Percentiles rank a stretch among this genome's conserved stretches.
Conservation (phyloP, 2,888 invertebrate genomes). For the Holacanthella duospinosa region DNA sequence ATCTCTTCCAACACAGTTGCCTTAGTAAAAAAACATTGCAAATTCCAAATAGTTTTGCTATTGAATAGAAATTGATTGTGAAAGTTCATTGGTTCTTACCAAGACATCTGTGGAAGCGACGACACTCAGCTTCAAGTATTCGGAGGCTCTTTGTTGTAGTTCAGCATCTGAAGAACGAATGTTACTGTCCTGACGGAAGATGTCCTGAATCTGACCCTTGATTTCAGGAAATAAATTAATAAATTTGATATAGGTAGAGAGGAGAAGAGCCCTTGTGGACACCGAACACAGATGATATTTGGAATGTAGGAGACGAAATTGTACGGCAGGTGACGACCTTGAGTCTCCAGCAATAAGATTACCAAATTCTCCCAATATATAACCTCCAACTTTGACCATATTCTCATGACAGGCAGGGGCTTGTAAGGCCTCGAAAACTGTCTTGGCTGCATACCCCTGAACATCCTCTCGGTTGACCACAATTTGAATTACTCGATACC, state of each 20-base stretch:
- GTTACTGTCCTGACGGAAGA: slow-evolving; percentile 88
- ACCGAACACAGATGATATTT: slow-evolving; percentile 61
- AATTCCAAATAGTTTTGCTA: slow-evolving; percentile 12
- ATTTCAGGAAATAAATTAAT: slow-evolving; percentile 99
- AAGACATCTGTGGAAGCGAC: slow-evolving; percentile 93
- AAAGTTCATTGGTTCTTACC: slow-evolving; percentile 41
- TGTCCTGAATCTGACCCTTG: slow-evolving; percentile 86
- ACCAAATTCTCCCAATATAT: slow-evolving; percentile 97
- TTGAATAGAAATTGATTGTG: neutral
- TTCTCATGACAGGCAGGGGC: slow-evolving; percentile 99
- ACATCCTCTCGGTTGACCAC: slow-evolving; percentile 99
- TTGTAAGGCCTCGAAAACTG: slow-evolving; percentile 97
- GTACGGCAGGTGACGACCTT: slow-evolving; percentile 90
- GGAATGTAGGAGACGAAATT: slow-evolving; percentile 95
- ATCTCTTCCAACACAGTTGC: slow-evolving; percentile 98
- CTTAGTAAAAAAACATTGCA: slow-evolving; percentile 39
- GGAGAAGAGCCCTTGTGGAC: slow-evolving; percentile 85
- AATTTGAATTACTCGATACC: slow-evolving; percentile 99
- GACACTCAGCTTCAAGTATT: slow-evolving; percentile 91
- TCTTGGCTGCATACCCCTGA: slow-evolving; percentile 98
- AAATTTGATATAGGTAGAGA: slow-evolving; percentile 98
- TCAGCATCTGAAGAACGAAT: slow-evolving; percentile 95
- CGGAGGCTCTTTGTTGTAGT: slow-evolving; percentile 93
- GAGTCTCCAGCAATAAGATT: slow-evolving; percentile 98
- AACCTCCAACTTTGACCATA: slow-evolving; percentile 99